Evolutionary conservation across 2,888 invertebrate genomes (phyloP), one percentile per base, ranked within the genome.

Genomic region (Campaea margaritaria): DNA sequence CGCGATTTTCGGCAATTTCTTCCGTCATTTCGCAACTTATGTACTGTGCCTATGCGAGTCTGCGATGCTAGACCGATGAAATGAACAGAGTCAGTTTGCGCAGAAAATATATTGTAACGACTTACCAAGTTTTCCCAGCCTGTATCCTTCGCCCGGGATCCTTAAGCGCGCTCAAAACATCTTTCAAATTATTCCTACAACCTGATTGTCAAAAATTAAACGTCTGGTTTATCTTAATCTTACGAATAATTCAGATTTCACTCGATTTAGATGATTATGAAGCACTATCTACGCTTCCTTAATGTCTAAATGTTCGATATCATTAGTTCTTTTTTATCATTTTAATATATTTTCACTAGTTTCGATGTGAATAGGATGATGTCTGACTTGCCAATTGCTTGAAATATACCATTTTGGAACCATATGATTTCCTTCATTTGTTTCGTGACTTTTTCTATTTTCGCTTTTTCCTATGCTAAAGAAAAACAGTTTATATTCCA

Each of bases 401-500:
- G 84, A 87, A 85, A 86, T 80, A 76, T 79, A 89, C 31, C 31
- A 31, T 31, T 7, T 31, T 31, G 31, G 31, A 31, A 31, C 82
- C 91, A 92, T 91, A 91, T 92, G 91, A 88, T 92, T 88, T 78
- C 61, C 65, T 90, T 91, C 90, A 87, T 81, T 91, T 91, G 89
- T 91, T 91, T 82, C 72, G 67, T 86, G 86, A 85, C 83, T 65
- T 75, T 70, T 86, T 86, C 76, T 69, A 80, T 75, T 79, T 87
- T 86, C 82, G 70, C 77, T 87, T 86, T n/a, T 86, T 86, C 58
- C 41, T 34, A 15, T 61, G 43, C 39, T 36, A 31, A 34, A 14
- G 15, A 13, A 67, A 65, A 41, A 53, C 63, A 64, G 69, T 67
- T 59, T 45, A 46, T 10, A 39, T 21, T 21, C 21, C 21, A 21